Evolutionary conservation across 2,888 invertebrate genomes (phyloP), one percentile per base, ranked within the genome.

Genomic region (Octonoba sinensis): DNA sequence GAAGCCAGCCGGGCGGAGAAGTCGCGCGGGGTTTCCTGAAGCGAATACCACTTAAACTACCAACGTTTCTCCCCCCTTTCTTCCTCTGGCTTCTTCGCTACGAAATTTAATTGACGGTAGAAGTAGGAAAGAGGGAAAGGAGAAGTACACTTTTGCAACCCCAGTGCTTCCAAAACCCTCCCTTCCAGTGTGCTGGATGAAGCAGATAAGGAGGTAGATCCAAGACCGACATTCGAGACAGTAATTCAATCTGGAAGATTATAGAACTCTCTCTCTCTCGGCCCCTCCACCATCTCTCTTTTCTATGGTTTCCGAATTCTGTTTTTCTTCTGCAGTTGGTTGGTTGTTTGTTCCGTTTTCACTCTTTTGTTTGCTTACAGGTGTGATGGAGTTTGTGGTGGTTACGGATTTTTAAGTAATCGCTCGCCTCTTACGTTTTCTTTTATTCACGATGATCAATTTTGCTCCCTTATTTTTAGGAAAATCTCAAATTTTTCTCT

Each of bases 161-260:
- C 36, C 36, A 8, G 11, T 15, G 49, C 49, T 65, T 22, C 6
- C 15, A 16, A 16, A 18, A 27, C 46, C 51, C 70, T 56, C 56
- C 27, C 24, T 47, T 70, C 70, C 71, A 22, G 67, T 62, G 64
- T 72, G 77, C 78, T 78, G 78, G 71, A 69, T 73, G 56, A 64
- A 36, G 79, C 51, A 81, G 79, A 81, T 81, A 81, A 81, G 79
- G 79, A 73, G 67, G 54, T 69, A 81, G 73, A 73, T 79, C 78
- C 54, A 47, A 70, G 64, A 64, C 70, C 69, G 72, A 77, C 77
- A 69, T 77, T 70, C 62, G 77, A 77, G 70, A 54, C 73, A 73
- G 73, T 81, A 81, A 81, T 81, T 81, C 73, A 81, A 81, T 81
- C 79, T 81, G 79, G 79, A 66, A 81, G 79, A 81, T 73, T 81